phyloP scores from a whole-genome alignment of 2,888 invertebrate species.

The Caenorhabditis imperialis region DNA sequence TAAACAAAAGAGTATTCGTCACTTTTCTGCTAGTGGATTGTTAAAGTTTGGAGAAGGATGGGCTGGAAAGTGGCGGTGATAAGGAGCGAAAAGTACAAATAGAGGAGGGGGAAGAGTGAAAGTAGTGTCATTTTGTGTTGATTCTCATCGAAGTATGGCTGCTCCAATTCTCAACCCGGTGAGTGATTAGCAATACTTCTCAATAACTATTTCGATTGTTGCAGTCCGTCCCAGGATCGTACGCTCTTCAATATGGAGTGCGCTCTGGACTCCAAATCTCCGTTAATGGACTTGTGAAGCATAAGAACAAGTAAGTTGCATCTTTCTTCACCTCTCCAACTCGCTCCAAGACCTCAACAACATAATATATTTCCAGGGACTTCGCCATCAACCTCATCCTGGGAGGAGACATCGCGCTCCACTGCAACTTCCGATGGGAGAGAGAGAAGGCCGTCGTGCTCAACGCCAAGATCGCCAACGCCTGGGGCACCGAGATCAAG shows the following conservation, averaged over 20 bases:
- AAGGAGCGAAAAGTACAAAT: slow-evolving; percentile 32
- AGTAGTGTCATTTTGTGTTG: not conserved
- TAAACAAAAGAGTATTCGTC: slow-evolving; percentile 4
- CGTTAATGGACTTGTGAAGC: slow-evolving; percentile 37
- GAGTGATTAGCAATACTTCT: slow-evolving; percentile 5
- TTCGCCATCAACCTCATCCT: slow-evolving; percentile 43
- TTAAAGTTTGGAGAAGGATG: no score
- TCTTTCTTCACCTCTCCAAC: no score
- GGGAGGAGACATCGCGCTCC: slow-evolving; percentile 48
- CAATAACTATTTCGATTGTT: not conserved
- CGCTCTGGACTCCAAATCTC: slow-evolving; percentile 43
- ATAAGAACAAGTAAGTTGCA: slow-evolving; percentile 43
- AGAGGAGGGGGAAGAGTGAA: slow-evolving; percentile 5
- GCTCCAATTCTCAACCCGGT: slow-evolving; percentile 49
- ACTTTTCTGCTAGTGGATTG: no score
- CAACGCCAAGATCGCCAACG: slow-evolving; percentile 40
- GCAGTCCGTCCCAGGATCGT: slow-evolving; percentile 42
- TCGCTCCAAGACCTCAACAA: no score
- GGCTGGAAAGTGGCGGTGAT: slow-evolving; percentile 26
- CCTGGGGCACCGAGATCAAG: slow-evolving; percentile 50
- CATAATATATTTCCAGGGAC: slow-evolving; percentile 27
- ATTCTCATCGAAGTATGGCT: slow-evolving; percentile 19
- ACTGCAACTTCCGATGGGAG: slow-evolving; percentile 49
- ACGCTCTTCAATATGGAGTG: slow-evolving; percentile 40
- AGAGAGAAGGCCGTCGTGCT: slow-evolving; percentile 40